Evolutionary conservation across 2,797 vertebrate genomes (phyloP).

Genomic region (Lindbergichthys nudifrons): DNA sequence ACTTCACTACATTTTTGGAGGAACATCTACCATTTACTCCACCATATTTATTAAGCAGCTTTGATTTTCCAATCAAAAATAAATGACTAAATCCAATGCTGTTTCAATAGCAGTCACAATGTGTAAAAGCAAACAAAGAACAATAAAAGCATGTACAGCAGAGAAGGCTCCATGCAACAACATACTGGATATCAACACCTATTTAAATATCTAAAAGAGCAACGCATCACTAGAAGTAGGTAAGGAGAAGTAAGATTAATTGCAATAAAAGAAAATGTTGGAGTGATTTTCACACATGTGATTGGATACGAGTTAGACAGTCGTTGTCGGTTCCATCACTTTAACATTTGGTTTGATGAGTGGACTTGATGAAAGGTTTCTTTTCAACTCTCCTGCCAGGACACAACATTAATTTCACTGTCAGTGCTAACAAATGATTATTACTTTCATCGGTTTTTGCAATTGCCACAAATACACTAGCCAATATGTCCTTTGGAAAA

Average conservation of each 20-base stretch:
- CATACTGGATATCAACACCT: background rate
- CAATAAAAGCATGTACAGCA: background rate
- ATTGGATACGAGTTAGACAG: slow-evolving; percentile 23
- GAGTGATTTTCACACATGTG: slow-evolving; percentile 9
- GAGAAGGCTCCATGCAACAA: background rate
- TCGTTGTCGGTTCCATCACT: slow-evolving; percentile 26
- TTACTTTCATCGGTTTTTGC: slow-evolving; percentile 22
- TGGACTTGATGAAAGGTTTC: background rate
- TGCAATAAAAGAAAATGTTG: slow-evolving; percentile 15
- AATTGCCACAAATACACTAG: background rate
- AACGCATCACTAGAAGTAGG: background rate
- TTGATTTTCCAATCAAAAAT: no score
- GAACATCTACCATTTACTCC: background rate
- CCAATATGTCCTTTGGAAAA: background rate
- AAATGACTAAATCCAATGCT: background rate
- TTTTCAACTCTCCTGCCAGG: slow-evolving; percentile 39
- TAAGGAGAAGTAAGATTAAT: slow-evolving; percentile 12
- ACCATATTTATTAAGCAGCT: background rate
- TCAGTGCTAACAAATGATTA: slow-evolving; percentile 30
- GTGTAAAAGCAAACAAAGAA: background rate
- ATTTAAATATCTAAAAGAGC: background rate
- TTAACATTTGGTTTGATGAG: slow-evolving; percentile 20
- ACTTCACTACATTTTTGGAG: background rate
- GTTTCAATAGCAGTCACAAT: background rate
- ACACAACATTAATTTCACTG: slow-evolving; percentile 25